Base-by-base conservation (phyloP, 2,113 vertebrate genomes). In the Mus spicilegus region DNA sequence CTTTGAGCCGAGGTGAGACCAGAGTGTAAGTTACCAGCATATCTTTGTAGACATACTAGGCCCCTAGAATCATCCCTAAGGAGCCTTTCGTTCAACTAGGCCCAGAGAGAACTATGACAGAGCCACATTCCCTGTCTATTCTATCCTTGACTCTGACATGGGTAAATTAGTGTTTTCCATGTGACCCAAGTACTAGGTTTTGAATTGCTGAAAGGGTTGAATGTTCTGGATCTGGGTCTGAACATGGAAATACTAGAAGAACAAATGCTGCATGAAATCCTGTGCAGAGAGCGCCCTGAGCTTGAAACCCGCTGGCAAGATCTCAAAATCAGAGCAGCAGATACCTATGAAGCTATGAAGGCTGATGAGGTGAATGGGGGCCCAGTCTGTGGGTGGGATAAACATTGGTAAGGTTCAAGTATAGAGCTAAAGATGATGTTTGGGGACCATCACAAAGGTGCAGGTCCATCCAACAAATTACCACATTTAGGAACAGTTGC, bases 191-290 rank as follows among this genome's bases (percentile, higher is more conserved):
- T 97, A 75, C 95, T 99, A 82, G 98, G 98, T 77, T 97, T 96
- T 1, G 97, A 98, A 30, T 78, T 99, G 58, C 94, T 99, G 95
- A 98, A 99, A 89, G 87, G 95, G 80, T 95, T 99, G 22, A 96
- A 96, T 30, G 97, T 99, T 33, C 96, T 99, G 75, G 99, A 99
- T 97, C 97, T 99, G 95, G 98, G 98, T 78, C 97, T 98, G 82
- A 98, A 98, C 96, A 91, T 92, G 49, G 96, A 98, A 22, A 98
- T 98, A 70, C 96, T 99, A 70, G 98, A 99, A 96, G 98, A 99
- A 88, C 96, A 98, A 91, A 97, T 99, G 97, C 97, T 99, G 95
- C 97, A 98, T 24, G 98, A 99, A 97, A 97, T 99, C 67, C 80
- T 99, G 96, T 96, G 96, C 33, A 78, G 95, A 1, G 98, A 99